Evolutionary conservation across 1,140 invertebrate species (phyloP).

Genomic region (Pseudomyrmex flavicornis): DNA sequence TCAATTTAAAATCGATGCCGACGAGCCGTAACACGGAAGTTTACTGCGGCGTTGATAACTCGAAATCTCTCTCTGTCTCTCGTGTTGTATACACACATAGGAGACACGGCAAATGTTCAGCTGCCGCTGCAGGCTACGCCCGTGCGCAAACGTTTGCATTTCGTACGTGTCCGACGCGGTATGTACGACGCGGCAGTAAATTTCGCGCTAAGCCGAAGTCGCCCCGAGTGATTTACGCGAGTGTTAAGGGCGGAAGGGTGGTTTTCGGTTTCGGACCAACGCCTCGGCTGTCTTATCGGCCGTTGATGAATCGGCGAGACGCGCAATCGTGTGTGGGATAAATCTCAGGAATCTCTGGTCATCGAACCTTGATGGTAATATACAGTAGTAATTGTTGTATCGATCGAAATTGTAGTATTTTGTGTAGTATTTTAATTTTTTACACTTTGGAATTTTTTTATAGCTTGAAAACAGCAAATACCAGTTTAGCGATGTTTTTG

Average conservation of each 20-base stretch:
- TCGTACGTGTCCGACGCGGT: slow-evolving; percentile 66
- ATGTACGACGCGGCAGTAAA: slow-evolving; percentile 74
- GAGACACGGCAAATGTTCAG: slow-evolving; percentile 66
- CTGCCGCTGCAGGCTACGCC: slow-evolving; percentile 42
- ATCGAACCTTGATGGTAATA: too few species aligned
- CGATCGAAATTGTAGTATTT: too few species aligned
- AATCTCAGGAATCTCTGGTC: neutral
- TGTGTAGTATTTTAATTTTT: neutral
- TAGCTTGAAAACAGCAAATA: too few species aligned
- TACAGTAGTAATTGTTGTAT: too few species aligned
- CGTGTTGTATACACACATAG: slow-evolving; percentile 2
- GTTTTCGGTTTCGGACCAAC: slow-evolving; percentile 59
- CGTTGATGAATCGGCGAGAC: neutral
- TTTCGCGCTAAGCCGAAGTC: slow-evolving; percentile 77
- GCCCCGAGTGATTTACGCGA: slow-evolving; percentile 73
- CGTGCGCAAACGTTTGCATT: slow-evolving; percentile 72
- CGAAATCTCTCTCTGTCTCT: too few species aligned
- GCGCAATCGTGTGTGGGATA: neutral
- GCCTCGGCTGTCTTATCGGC: slow-evolving; percentile 48
- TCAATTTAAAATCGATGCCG: too few species aligned
- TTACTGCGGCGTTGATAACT: too few species aligned
- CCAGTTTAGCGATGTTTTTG: too few species aligned
- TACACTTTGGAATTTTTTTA: too few species aligned
- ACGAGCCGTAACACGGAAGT: too few species aligned
- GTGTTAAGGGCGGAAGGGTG: slow-evolving; percentile 52